Base-by-base conservation (phyloP, 1,140 invertebrate species). In the Hylyphantes graminicola region DNA sequence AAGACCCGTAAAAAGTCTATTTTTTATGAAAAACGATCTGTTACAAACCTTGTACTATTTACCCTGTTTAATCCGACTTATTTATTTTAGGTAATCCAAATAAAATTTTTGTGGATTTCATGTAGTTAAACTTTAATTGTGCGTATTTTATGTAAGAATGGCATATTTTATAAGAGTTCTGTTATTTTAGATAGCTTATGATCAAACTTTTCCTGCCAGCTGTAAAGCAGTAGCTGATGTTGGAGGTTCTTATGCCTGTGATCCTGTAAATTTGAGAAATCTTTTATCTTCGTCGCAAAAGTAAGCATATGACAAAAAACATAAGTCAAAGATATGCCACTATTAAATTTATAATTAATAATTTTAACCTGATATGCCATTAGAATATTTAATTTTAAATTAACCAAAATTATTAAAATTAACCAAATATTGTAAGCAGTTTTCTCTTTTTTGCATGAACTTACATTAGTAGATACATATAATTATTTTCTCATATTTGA, bases 151-250 rank as follows among this genome's bases (percentile, higher is more conserved):
- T 70, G 54, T 3, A 21, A 2, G 35, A 35, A 35, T 35, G 35
- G 35, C 2, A 35, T 35, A 35, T 35, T 75, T 77, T 21, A 7
- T n/a, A 53, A 73, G n/a, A 10, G 0, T 21, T 85, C 80, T 85
- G 51, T 85, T 11, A 61, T 87, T 87, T 10, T 85, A 97, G 92
- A 95, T 98, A 90, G 95, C 95, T 17, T 88, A 91, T 85, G 94
- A 96, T 88, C 92, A 92, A 90, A 92, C 92, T 72, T 90, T 92
- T 54, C 92, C 92, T 74, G 88, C 91, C 19, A 88, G 91, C 9
- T 97, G 96, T 90, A 89, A 92, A 75, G 91, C 92, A 67, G 93
- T 95, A 89, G 93, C 94, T 12, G 93, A 95, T 87, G 90, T 97
- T 85, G 93, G 93, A 88, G 94, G 93, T 55, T 91, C 74, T 86